A percentile compares a stretch with the other conserved stretches of the same genome.
phyloP scores from a whole-genome alignment of 2,888 invertebrate species.

The Pterostichus madidus region DNA sequence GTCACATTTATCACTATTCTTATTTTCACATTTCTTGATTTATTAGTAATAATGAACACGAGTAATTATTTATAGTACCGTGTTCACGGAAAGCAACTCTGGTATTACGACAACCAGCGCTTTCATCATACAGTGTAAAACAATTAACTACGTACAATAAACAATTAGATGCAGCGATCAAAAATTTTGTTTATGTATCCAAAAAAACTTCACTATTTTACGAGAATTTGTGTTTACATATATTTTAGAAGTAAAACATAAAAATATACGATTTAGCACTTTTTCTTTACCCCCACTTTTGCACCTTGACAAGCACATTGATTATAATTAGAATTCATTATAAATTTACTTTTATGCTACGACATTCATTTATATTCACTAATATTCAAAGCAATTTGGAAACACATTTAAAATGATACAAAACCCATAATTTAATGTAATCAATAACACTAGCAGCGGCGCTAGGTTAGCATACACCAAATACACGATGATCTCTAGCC shows the following conservation, averaged over 20 bases:
- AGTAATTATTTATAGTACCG: conserved; percentile 62
- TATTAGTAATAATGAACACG: conserved; percentile 61
- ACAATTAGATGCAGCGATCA: conserved; percentile 11
- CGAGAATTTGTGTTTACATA: conserved; percentile 9
- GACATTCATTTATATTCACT: conserved; percentile 7
- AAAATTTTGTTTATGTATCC: conserved; percentile 18
- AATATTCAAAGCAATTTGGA: conserved; percentile 11
- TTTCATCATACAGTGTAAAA: conserved; percentile 58
- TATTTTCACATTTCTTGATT: conserved; percentile 54
- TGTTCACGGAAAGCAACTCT: conserved; percentile 49
- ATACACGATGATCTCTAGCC: conserved; percentile 33
- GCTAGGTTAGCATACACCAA: conserved; percentile 61
- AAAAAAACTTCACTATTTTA: background rate
- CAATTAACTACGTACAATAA: conserved; percentile 26
- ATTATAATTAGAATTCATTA: conserved; percentile 63
- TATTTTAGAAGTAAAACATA: conserved; percentile 38
- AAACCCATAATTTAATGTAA: conserved; percentile 56
- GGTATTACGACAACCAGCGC: conserved; percentile 50
- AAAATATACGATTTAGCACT: conserved; percentile 40
- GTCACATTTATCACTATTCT: conserved; percentile 39
- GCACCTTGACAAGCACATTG: conserved; percentile 64
- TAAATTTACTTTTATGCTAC: conserved; percentile 4
- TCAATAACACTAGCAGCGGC: conserved; percentile 60
- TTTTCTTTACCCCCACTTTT: conserved; percentile 61
- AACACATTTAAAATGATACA: conserved; percentile 4